Evolutionary conservation across 1,140 invertebrate species (phyloP), one percentile per base, ranked within the genome.

Genomic region (Druon quercuslanigerum): DNA sequence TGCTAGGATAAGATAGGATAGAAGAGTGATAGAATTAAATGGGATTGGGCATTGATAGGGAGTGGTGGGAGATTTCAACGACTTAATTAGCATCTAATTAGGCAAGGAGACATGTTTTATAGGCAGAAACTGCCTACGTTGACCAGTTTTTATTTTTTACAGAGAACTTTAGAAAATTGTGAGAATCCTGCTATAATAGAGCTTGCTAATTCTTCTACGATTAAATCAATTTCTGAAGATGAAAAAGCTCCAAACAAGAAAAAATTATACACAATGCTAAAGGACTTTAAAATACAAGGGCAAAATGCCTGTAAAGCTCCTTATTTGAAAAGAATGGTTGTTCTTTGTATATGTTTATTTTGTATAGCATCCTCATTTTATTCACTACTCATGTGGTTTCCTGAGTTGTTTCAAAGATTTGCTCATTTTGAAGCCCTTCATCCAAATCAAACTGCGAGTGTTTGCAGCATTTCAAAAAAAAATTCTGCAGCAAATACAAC

Each of bases 351-450:
- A n/a, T 77, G 80, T 9, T 79, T 82, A 12, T 87, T 84, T 73
- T 82, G 82, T 50, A 83, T 84, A 51, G 86, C 84, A 20, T 83
- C 84, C 6, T 79, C 87, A 7, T 92, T 92, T 79, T 93, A 92
- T 79, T 90, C 91, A 6, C 80, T 92, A 1, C 90, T 92, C 79
- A 83, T 92, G n/a, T 93, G 92, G 92, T 90, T 92, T 51, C 92
- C 92, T 0, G 92, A 92, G 75, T 82, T 93, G 17, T 93, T 92
- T 73, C 82, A 88, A 19, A 83, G 90, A 75, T 91, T 88, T 76
- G 86, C 90, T 7, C 77, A 84, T 5, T 91, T 87, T 54, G 86
- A 91, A 11, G 71, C 82, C 4, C 71, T 72, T 2, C 85, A 86
- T 81, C 89, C 90, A 13, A 84, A 80, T 20, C 77, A 83, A 50